Base-by-base conservation (phyloP, 1,140 invertebrate species). In the Zaprionus africanus region DNA sequence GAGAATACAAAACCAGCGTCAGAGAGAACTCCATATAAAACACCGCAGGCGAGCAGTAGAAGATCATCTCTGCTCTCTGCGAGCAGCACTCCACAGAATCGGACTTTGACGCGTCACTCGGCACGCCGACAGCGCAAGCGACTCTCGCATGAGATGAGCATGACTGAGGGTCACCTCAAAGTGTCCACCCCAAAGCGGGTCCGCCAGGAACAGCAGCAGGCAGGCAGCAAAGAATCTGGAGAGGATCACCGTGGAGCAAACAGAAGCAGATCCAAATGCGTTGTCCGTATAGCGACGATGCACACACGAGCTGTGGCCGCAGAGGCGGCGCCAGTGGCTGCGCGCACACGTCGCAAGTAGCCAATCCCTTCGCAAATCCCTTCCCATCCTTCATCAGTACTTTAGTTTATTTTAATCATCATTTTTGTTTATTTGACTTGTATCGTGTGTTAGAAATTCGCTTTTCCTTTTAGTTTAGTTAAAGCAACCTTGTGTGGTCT, bases 171-270 rank as follows among this genome's bases (percentile, higher is more conserved):
- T 1, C 66, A 87, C 17, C 53, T 57, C 2, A 86, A 76, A 19
- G 19, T 65, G 34, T 68, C 84, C 19, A 88, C 83, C 4, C 84
- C 83, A 3, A 87, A 87, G 74, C 80, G 83, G 3, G n/a, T 78
- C 34, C 79, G 74, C 5, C 34, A 68, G 31, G 58, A 74, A 9
- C 59, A 26, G 22, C 3, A 26, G 19, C 11, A 24, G 49, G 60
- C 41, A 11, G 31, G 9, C 31, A 34, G 9, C 38, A 56, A 53
- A 24, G 68, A 19, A 54, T 24, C 19, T 26, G 28, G 66, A 34
- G 38, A 34, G 58, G 75, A 1, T 41, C 49, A 15, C 66, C 78
- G 61, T 76, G 66, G 61, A 69, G 26, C 17, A 19, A 70, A 22
- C 46, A 60, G 43, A 6, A 41, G 31, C 43, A 31, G 12, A 24